Evolutionary conservation across 2,113 vertebrate species (phyloP), one percentile per base, ranked within the genome.

Genomic region (Dissostichus mawsoni): DNA sequence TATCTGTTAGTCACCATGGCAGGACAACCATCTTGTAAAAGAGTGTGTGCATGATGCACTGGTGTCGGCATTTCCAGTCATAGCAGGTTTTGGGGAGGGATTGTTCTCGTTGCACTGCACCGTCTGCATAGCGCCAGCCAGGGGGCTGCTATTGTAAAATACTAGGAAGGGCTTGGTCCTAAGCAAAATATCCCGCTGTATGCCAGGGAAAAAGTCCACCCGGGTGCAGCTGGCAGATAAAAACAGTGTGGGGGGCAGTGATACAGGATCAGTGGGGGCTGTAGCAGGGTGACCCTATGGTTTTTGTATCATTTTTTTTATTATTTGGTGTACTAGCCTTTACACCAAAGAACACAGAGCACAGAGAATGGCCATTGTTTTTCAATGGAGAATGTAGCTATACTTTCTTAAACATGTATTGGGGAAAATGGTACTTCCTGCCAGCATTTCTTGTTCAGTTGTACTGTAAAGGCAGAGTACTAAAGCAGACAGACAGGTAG

Each of bases 91-190:
- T 62, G 73, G 63, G 78, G 63, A 86, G 82, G 80, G 83, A 86
- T 82, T 81, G 75, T 92, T 82, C 58, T 89, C 71, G 73, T 70
- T 77, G 75, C 75, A 59, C 74, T 89, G 88, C 86, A 72, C 76
- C 77, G 73, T 80, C 72, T 82, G 73, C 64, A 66, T 69, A 63
- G 87, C n/a, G 18, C 77, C 48, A 41, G 83, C 57, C 77, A 65
- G 86, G 83, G 74, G 89, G 76, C 78, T 63, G 87, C 95, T 87
- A 90, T 94, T 96, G 94, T 96, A 96, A 96, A 93, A 95, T 96
- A 89, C 82, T 89, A 96, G 97, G 97, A 98, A 98, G 97, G 96
- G 96, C 92, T 97, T 96, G 98, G 96, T 93, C 96, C 91, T 89
- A 79, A 94, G 91, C 93, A 92, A 93, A 96, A 96, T 96, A 95